Evolutionary conservation across 2,113 vertebrate species (phyloP).

Genomic region (Epinephelus fuscoguttatus): DNA sequence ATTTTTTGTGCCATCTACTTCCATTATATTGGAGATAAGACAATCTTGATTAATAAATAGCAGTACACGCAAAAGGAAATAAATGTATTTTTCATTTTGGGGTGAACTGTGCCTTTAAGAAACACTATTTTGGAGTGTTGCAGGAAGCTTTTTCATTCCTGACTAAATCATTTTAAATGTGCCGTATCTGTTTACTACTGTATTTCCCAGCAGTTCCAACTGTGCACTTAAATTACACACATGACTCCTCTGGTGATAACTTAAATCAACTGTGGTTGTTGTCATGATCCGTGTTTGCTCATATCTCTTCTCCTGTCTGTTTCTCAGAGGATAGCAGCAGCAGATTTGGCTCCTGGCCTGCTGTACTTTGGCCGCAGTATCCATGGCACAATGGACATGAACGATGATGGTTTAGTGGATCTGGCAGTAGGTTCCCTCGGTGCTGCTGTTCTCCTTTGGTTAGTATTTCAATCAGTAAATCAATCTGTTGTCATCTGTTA

Average conservation of each 20-base stretch:
- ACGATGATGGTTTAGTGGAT: constrained; percentile 92
- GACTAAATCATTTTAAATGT: neutral
- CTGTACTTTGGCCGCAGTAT: constrained; percentile 96
- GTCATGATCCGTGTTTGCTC: neutral
- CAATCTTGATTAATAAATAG: too few relatives aligned
- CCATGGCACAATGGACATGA: constrained; percentile 94
- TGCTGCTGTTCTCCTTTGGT: constrained; percentile 93
- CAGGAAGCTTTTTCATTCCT: neutral
- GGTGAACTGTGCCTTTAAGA: too few relatives aligned
- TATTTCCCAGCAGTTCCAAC: neutral
- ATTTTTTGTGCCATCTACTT: too few relatives aligned
- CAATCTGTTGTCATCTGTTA: neutral
- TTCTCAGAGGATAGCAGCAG: constrained; percentile 89
- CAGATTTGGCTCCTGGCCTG: constrained; percentile 85
- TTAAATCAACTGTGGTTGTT: neutral
- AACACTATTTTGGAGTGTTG: neutral
- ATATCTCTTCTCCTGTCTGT: constrained; percentile 16
- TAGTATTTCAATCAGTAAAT: constrained; percentile 63
- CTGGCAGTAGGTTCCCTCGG: constrained; percentile 94
- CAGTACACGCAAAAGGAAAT: too few relatives aligned
- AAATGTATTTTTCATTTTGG: too few relatives aligned
- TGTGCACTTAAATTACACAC: neutral
- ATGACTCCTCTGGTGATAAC: neutral
- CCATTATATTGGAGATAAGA: too few relatives aligned
- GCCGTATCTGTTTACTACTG: neutral